These are phyloP conservation scores for Oreochromis tanganicae DNA, from an alignment of 2,113 vertebrate species.

Conservation along the genomic window DNA sequence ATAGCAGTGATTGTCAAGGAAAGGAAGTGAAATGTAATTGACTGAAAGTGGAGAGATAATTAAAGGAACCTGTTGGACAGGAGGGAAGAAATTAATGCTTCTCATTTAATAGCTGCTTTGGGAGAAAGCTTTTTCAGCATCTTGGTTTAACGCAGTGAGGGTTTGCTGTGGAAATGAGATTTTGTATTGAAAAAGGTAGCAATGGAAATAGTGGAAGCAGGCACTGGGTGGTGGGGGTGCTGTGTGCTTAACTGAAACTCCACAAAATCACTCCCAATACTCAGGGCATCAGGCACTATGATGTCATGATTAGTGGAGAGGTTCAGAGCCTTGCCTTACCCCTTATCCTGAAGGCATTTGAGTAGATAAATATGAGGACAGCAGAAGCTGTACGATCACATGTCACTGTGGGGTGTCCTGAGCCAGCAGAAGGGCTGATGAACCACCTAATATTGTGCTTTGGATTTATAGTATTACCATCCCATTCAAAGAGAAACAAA, in stretches of 20 bases:
- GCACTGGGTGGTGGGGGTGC: constrained; percentile 35
- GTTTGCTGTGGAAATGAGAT: constrained; percentile 54
- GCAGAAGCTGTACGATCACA: background rate
- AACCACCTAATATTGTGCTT: constrained; percentile 34
- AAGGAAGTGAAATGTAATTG: constrained; percentile 78
- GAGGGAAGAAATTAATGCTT: constrained; percentile 70
- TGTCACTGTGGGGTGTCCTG: background rate
- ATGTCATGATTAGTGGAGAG: constrained; percentile 76
- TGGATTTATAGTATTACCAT: constrained; percentile 32
- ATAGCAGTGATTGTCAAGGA: constrained; percentile 77
- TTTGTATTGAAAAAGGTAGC: constrained; percentile 27
- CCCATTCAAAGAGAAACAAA: constrained; percentile 27
- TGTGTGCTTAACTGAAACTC: constrained; percentile 66
- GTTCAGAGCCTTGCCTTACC: constrained; percentile 66
- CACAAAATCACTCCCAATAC: constrained; percentile 71
- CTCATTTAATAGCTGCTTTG: constrained; percentile 71
- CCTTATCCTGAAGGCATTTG: constrained; percentile 30
- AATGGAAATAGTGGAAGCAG: constrained; percentile 42
- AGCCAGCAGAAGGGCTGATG: constrained; percentile 31
- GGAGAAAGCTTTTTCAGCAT: constrained; percentile 55
- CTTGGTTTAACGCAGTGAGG: constrained; percentile 28
- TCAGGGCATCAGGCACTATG: constrained; percentile 75
- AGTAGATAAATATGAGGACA: constrained; percentile 10
- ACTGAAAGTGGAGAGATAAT: constrained; percentile 76
- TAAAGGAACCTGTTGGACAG: constrained; percentile 75